phyloP scores from a whole-genome alignment of 92 coral and sea anemone species.

The Palythoa grandiflora region DNA sequence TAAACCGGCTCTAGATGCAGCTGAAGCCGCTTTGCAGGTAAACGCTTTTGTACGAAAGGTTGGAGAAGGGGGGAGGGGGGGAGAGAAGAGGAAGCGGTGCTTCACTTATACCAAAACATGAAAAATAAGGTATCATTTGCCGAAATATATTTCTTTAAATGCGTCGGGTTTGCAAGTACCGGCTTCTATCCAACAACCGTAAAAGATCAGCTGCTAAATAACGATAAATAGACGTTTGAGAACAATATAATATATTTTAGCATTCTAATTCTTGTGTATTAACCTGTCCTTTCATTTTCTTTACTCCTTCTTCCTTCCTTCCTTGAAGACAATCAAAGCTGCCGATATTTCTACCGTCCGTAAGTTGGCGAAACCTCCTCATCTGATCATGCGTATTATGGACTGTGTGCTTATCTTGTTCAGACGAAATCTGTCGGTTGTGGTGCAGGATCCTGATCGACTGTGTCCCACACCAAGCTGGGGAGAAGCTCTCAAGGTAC shows the following conservation, averaged over 20 bases:
- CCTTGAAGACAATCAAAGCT: slow-evolving; percentile 83
- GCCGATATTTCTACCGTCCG: slow-evolving; percentile 93
- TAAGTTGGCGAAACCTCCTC: slow-evolving; percentile 94
- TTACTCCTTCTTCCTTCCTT: background rate
- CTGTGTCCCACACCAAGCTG: slow-evolving; percentile 82
- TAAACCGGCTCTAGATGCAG: slow-evolving; percentile 88
- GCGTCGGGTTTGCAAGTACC: too few relatives aligned
- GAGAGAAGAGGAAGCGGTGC: too few relatives aligned
- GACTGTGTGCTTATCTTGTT: slow-evolving; percentile 85
- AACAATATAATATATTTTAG: too few relatives aligned
- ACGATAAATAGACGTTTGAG: too few relatives aligned
- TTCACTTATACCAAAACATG: too few relatives aligned
- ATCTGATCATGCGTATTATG: slow-evolving; percentile 97
- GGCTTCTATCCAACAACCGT: too few relatives aligned
- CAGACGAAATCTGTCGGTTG: slow-evolving; percentile 73
- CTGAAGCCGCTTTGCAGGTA: slow-evolving; percentile 90
- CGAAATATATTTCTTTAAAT: too few relatives aligned
- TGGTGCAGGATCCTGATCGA: slow-evolving; percentile 77
- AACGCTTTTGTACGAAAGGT: background rate
- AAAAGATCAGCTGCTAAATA: too few relatives aligned
- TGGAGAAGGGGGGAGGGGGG: background rate
- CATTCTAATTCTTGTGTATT: background rate
- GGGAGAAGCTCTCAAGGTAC: slow-evolving; percentile 89
- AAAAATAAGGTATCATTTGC: too few relatives aligned
- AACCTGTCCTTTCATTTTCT: background rate